A percentile compares a stretch with the other conserved stretches of the same genome.
phyloP scores from a whole-genome alignment of 2,113 vertebrate genomes.

The Crocuta crocuta region DNA sequence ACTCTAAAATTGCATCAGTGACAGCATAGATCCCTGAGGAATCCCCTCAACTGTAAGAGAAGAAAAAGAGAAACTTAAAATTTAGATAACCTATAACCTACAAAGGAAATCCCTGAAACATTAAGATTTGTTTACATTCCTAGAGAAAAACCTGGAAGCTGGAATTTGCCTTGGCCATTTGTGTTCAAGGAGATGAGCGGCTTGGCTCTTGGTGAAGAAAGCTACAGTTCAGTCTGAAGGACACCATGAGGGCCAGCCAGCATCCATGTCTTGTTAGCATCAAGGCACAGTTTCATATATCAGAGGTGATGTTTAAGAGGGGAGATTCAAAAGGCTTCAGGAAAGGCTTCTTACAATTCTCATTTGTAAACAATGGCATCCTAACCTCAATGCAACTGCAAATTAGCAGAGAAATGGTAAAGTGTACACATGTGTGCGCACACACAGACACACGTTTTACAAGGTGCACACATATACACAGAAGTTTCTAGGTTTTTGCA shows the following conservation, averaged over 20 bases:
- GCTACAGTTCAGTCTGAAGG: neutral
- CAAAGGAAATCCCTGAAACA: slow-evolving; percentile 60
- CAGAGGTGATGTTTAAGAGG: neutral
- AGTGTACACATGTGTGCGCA: neutral
- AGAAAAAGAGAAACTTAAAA: slow-evolving; percentile 41
- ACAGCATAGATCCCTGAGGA: slow-evolving; percentile 41
- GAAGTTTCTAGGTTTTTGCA: neutral
- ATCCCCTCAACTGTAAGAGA: neutral
- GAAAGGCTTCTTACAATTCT: neutral
- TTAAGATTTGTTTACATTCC: slow-evolving; percentile 47
- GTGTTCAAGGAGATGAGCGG: neutral
- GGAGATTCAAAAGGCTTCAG: neutral
- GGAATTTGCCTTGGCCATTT: neutral
- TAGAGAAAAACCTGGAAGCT: slow-evolving; percentile 27
- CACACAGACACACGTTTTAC: neutral
- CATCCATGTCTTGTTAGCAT: neutral
- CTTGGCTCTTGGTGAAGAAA: neutral
- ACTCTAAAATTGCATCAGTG: slow-evolving; percentile 47
- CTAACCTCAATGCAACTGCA: neutral
- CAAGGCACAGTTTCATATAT: neutral
- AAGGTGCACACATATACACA: neutral
- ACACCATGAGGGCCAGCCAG: neutral
- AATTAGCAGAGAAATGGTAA: neutral
- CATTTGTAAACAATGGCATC: neutral
- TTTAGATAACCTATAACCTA: slow-evolving; percentile 47